Percentiles rank a stretch among this genome's conserved stretches.
phyloP scores from a whole-genome alignment of 2,888 invertebrate genomes.

The Catocala fraxini region DNA sequence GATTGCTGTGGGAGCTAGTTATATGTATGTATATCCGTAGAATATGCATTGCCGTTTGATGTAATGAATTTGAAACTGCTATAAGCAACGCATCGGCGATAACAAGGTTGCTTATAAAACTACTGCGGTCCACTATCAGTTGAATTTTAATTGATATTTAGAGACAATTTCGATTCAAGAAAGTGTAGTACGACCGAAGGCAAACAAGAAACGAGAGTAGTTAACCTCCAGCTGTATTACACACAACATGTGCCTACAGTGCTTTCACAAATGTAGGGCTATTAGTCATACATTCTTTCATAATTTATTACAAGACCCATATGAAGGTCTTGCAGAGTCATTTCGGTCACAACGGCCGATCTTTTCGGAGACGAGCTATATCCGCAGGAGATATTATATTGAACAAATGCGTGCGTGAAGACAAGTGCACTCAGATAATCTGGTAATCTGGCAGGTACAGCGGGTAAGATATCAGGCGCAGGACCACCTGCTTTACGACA shows the following conservation, averaged over 20 bases:
- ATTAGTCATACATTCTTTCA: slow-evolving; percentile 9
- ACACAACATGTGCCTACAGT: slow-evolving; percentile 19
- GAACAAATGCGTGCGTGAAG: no score
- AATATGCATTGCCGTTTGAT: neutral
- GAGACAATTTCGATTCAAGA: slow-evolving; percentile 24
- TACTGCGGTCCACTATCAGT: neutral
- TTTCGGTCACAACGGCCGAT: no score
- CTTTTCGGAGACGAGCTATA: no score
- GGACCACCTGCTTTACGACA: no score
- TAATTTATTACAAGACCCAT: neutral
- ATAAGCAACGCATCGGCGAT: neutral
- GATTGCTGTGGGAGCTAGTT: no score
- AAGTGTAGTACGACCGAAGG: slow-evolving; percentile 33
- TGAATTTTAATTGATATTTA: slow-evolving; percentile 18
- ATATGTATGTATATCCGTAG: no score
- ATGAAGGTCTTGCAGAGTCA: no score
- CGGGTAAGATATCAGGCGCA: no score
- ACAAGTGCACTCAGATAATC: no score
- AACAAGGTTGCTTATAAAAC: neutral
- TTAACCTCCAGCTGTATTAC: slow-evolving; percentile 28
- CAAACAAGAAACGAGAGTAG: slow-evolving; percentile 38
- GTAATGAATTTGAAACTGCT: neutral
- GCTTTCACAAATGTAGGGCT: slow-evolving; percentile 40
- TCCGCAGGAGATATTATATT: no score
- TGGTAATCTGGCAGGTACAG: no score